These are phyloP conservation scores for Fragum whitleyi DNA, from an alignment of 2,888 invertebrate species.

Conservation along the genomic window DNA sequence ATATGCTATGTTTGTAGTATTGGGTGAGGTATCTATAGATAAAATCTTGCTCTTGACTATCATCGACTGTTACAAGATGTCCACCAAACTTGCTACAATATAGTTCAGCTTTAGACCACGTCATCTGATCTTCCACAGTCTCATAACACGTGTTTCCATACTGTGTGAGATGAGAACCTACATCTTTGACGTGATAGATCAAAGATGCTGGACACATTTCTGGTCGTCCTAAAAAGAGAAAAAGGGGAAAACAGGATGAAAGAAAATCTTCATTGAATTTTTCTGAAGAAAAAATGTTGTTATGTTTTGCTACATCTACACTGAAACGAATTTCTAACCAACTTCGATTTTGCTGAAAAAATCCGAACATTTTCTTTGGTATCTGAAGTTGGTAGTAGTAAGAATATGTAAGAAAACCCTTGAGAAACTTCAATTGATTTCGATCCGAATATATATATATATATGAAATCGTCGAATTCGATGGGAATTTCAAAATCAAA, in stretches of 20 bases:
- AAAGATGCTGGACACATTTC: not conserved
- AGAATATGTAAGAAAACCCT: too few relatives aligned
- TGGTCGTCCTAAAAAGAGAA: not conserved
- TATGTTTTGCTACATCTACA: not conserved
- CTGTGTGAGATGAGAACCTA: conserved; percentile 8
- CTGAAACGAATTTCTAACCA: not conserved
- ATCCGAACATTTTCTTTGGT: too few relatives aligned
- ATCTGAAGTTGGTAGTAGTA: too few relatives aligned
- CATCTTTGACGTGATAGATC: not conserved
- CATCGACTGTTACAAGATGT: conserved; percentile 40
- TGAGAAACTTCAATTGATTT: too few relatives aligned
- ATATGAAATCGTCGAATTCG: too few relatives aligned
- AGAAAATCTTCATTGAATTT: not conserved
- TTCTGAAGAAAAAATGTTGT: not conserved
- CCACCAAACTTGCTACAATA: conserved; percentile 43
- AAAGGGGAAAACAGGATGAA: not conserved
- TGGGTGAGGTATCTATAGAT: conserved; percentile 31
- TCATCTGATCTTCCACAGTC: not conserved
- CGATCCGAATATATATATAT: too few relatives aligned
- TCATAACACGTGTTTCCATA: conserved; percentile 37
- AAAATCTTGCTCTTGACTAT: conserved; percentile 37
- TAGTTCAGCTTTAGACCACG: conserved; percentile 34
- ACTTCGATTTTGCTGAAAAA: too few relatives aligned
- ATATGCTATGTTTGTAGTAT: conserved; percentile 30
- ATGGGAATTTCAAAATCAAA: too few relatives aligned